Evolutionary conservation across 2,797 vertebrate genomes (phyloP), one percentile per base, ranked within the genome.

Genomic region (Sarcoramphus papa): DNA sequence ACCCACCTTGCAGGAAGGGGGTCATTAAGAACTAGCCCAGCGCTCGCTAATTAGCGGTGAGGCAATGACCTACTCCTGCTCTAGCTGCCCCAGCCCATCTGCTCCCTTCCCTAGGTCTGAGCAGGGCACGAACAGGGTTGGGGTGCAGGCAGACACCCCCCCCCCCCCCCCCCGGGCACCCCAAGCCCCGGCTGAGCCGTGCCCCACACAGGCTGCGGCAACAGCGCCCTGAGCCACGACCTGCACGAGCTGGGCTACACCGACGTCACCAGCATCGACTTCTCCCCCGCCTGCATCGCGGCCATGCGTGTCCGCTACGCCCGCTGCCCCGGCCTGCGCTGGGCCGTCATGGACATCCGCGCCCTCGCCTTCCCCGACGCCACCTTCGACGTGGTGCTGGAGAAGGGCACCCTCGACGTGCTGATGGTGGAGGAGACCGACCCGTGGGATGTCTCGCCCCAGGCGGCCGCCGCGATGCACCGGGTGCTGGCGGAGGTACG

Each of bases 381-480:
- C 12, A 95, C 98, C 78, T 99, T 99, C 5, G 98, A 99, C 10
- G 98, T 99, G 33, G 98, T 99, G 64, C 97, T 99, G 11, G 99
- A 99, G 97, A 99, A 99, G 92, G 99, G 99, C 74, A 99, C 98
- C 1, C 96, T 99, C 62, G 99, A 99, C 14, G 98, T 99, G 95
- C 97, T 99, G 90, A 96, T 99, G 98, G 99, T 98, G 95, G 99
- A 98, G 24, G 99, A 99, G 93, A 98, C 54, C 7, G 98, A 99
- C 68, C 99, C 99, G 2, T 99, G 99, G 99, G 90, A 95, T 0
- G 94, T 99, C 62, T 98, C 99, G 0, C 88, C 97, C 7, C 97
- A 97, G 81, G 98, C 98, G 0, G 59, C 97, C 1, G 70, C 89
- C 30, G 95, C 98, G 3, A 96, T 99, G 97, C 98, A 97, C 84